Base-by-base conservation (phyloP, 2,797 vertebrate species). In the Anguilla anguilla region DNA sequence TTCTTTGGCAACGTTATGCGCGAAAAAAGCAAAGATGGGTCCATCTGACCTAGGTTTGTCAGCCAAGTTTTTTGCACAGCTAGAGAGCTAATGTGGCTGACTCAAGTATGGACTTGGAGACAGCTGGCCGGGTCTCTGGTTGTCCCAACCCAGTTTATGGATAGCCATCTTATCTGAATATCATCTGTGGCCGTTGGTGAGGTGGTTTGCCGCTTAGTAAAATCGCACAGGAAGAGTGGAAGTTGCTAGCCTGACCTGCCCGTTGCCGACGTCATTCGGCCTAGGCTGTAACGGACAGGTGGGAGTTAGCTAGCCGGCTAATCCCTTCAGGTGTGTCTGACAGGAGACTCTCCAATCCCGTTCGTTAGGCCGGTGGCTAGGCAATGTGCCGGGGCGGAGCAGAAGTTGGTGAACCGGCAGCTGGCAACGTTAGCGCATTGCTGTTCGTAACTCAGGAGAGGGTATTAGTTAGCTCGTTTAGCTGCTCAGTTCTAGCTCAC, bases 311-410 rank as follows among this genome's bases (percentile, higher is more conserved):
- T 15, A 51, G 46, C 4, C 31, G 53, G 57, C 11, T 25, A 51
- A 35, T 83, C 59, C 87, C 67, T 85, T 39, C 57, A 85, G 64
- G 61, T 87, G 88, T 86, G 67, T 35, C 39, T 89, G 87, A 85
- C 84, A 89, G 35, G 79, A 67, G 59, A 31, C 57, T 28, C 46
- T 19, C n/a, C 19, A 46, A 53, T 43, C 77, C 77, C 77, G 13
- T 43, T 43, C 49, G 35, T 1, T 81, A 22, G 43, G 77, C 15
- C 19, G n/a, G 5, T 81, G 15, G n/a, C 28, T 35, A 1, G 25
- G 67, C 67, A 28, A n/a, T 61, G 59, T 69, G 13, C 35, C 13
- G 35, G 35, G 35, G 72, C 31, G 72, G 15, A 46, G 43, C 43
- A 49, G 43, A 81, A 46, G 19, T 49, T 81, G 19, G 17, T 81